These are phyloP conservation scores for Pangasius krempfi DNA, from an alignment of 2,797 vertebrate species.

Conservation along the genomic window DNA sequence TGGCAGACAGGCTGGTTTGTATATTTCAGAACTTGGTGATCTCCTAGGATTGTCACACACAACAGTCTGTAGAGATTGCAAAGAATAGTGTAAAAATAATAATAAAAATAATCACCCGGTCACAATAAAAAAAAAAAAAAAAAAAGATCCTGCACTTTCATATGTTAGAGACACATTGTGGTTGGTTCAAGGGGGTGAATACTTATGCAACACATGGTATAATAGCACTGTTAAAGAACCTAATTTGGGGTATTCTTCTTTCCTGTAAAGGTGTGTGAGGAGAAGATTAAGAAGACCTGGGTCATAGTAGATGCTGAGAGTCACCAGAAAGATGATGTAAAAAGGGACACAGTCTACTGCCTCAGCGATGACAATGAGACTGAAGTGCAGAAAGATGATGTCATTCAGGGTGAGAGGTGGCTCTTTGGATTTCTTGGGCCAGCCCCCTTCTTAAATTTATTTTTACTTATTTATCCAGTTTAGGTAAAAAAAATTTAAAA, in stretches of 20 bases:
- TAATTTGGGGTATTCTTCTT: slow-evolving; percentile 37
- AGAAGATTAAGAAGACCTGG: slow-evolving; percentile 88
- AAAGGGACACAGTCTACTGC: slow-evolving; percentile 88
- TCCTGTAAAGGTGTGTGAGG: slow-evolving; percentile 81
- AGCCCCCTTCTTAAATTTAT: neutral
- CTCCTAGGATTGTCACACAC: neutral
- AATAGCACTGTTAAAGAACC: neutral
- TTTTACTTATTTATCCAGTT: neutral
- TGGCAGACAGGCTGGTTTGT: neutral
- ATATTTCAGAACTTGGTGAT: neutral
- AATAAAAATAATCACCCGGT: neutral
- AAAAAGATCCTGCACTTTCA: neutral
- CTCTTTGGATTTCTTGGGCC: neutral
- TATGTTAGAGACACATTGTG: neutral
- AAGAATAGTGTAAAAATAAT: neutral
- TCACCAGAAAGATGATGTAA: slow-evolving; percentile 81
- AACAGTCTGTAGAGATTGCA: neutral
- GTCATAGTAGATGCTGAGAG: slow-evolving; percentile 85
- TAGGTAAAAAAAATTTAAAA: neutral
- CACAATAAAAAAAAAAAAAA: neutral
- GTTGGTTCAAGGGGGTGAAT: neutral
- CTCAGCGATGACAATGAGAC: slow-evolving; percentile 95
- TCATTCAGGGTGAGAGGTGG: slow-evolving; percentile 83
- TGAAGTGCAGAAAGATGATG: slow-evolving; percentile 88
- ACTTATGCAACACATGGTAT: neutral